Percentiles rank a stretch among this genome's conserved stretches.
phyloP scores from a whole-genome alignment of 2,888 invertebrate species.

The Venusia cambrica region DNA sequence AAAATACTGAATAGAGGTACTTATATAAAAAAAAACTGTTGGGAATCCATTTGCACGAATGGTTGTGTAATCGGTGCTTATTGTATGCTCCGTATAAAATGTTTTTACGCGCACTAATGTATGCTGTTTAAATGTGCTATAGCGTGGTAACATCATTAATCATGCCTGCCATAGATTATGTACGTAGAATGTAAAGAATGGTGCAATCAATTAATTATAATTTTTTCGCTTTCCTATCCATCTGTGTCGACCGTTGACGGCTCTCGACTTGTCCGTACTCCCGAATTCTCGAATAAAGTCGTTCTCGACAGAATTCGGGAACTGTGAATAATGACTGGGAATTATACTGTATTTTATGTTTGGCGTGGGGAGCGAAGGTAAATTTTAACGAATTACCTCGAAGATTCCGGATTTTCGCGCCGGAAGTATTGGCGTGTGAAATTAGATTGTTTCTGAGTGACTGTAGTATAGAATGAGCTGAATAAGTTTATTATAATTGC shows the following conservation, averaged over 20 bases:
- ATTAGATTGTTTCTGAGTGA: slow-evolving; percentile 51
- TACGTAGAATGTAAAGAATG: too few relatives aligned
- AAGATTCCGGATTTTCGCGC: slow-evolving; percentile 50
- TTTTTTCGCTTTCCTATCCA: slow-evolving; percentile 13
- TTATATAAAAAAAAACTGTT: too few relatives aligned
- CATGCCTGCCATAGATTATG: too few relatives aligned
- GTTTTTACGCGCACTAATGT: too few relatives aligned
- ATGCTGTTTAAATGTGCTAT: too few relatives aligned
- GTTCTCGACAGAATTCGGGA: slow-evolving; percentile 49
- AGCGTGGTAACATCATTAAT: too few relatives aligned
- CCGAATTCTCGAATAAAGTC: slow-evolving; percentile 58
- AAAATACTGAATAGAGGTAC: too few relatives aligned
- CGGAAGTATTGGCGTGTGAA: slow-evolving; percentile 59
- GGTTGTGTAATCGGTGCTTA: too few relatives aligned
- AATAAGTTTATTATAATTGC: slow-evolving; percentile 16
- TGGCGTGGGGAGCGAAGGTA: slow-evolving; percentile 35
- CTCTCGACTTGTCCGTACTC: slow-evolving; percentile 39
- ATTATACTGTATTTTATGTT: slow-evolving; percentile 64
- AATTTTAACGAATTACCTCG: slow-evolving; percentile 57
- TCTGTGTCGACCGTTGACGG: slow-evolving; percentile 21
- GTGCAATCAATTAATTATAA: too few relatives aligned
- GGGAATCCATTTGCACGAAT: too few relatives aligned
- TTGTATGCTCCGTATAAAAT: too few relatives aligned
- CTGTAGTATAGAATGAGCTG: slow-evolving; percentile 20
- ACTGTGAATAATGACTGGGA: slow-evolving; percentile 64